Base-by-base conservation (phyloP, 2,797 vertebrate species). In the Crax fasciolata region DNA sequence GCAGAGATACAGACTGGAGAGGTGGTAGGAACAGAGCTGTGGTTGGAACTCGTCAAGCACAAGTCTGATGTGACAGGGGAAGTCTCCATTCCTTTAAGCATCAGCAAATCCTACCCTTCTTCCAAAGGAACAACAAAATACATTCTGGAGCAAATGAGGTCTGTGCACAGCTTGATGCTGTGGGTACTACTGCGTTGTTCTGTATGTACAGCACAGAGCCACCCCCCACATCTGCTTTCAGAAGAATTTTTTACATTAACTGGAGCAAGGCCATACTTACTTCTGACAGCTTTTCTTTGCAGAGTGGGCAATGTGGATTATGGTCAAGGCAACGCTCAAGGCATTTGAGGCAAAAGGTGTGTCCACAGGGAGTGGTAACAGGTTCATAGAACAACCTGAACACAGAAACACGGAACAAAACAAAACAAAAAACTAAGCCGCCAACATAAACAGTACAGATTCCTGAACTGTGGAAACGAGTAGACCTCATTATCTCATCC, bases 301-400 rank as follows among this genome's bases (percentile, higher is more conserved):
- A 99, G 96, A 99, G 98, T 1, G 99, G 99, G 88, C 99, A 99
- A 97, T 98, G 98, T 2, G 98, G 97, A 93, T 99, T 99, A 91
- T 99, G 99, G 97, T 99, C 99, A 91, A 99, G 97, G 97, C 99
- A 99, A 97, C 98, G 98, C 96, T 99, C 98, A 78, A 99, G 98
- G 98, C 99, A 99, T 98, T 99, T 99, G 71, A 99, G 98, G 98
- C 99, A 99, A 98, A 99, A 99, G 16, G 98, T 99, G 96, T 99
- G 99, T 96, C 99, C 99, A 82, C 99, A 99, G 80, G 99, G 99
- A 13, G 98, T 99, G 80, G 99, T 98, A 75, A 99, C 98, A 10
- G 99, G 99, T 93, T 99, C 99, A 12, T 99, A 98, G 92, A 98
- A 98, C 92, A 99, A 97, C 96, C 98, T 98, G 93, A 71, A 94